These are phyloP conservation scores for Scaptomyza graminum DNA, from an alignment of 1,140 invertebrate genomes.

Conservation along the genomic window DNA sequence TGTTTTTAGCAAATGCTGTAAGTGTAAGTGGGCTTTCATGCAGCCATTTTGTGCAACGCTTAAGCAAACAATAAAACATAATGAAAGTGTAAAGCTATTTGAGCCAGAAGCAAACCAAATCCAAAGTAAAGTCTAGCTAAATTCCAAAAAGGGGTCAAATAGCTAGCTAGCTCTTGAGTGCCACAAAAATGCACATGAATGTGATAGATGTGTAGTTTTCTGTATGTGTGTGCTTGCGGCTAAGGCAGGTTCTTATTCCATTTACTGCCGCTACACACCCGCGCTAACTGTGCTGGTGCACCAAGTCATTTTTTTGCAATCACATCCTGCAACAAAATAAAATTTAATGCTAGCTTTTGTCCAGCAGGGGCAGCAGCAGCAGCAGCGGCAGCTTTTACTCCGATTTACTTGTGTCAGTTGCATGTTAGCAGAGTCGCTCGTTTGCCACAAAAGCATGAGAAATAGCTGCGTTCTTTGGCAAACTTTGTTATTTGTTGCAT, in stretches of 20 bases:
- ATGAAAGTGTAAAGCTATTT: constrained; percentile 79
- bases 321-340: constrained; percentile 36
- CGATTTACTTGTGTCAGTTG: constrained; percentile 49
- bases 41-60: constrained; percentile 56
- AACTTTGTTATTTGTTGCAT: constrained; percentile 40
- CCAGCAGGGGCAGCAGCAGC: background rate
- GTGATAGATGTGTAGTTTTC: constrained; percentile 65
- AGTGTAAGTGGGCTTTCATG: constrained; percentile 73
- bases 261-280: constrained; percentile 8
- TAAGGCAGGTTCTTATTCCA: constrained; percentile 26
- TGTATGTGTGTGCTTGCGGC: constrained; percentile 26
- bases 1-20: constrained; percentile 46
- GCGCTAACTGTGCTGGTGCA: constrained; percentile 7
- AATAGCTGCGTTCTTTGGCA: constrained; percentile 33
- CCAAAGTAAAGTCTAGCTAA: constrained; percentile 46
- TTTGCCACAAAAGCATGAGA: constrained; percentile 33
- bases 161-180: constrained; percentile 74
- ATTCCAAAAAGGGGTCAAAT: constrained; percentile 67
- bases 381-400: constrained; percentile 7
- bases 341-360: constrained; percentile 52
- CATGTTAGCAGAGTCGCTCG: constrained; percentile 22
- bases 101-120: constrained; percentile 30
- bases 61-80: constrained; percentile 79
- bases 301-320: constrained; percentile 34
- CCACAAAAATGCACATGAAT: constrained; percentile 81